phyloP scores from a whole-genome alignment of 2,888 invertebrate species.

The Ashinkailepas kermadecensis region DNA sequence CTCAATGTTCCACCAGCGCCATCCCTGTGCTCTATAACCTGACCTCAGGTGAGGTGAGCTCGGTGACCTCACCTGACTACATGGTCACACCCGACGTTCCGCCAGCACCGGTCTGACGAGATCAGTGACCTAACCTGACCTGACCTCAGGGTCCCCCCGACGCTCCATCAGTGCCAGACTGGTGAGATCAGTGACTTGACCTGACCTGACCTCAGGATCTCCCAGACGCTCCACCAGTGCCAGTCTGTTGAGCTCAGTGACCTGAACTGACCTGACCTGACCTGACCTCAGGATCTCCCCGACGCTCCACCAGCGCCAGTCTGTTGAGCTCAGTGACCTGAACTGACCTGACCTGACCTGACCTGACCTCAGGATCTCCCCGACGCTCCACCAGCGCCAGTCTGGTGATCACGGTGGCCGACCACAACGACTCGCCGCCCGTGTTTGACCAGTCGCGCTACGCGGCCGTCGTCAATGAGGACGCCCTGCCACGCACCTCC shows the following conservation, averaged over 20 bases:
- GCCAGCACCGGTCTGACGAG: slow-evolving; percentile 44
- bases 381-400: background rate
- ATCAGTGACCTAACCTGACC: slow-evolving; percentile 55
- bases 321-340: slow-evolving; percentile 53
- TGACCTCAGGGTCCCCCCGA: no score
- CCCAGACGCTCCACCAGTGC: no score
- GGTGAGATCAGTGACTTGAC: no score
- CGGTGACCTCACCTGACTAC: no score
- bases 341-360: no score
- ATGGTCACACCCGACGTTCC: background rate
- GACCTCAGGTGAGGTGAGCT: no score
- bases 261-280: no score
- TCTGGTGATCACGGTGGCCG: slow-evolving; percentile 56
- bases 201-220: background rate
- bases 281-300: background rate
- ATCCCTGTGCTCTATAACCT: slow-evolving; percentile 63
- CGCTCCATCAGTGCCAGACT: no score
- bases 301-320: background rate
- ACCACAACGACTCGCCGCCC: slow-evolving; percentile 86
- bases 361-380: background rate
- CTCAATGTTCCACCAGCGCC: no score
- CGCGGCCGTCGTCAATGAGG: slow-evolving; percentile 57
- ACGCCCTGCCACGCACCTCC: slow-evolving; percentile 67
- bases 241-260: slow-evolving; percentile 44
- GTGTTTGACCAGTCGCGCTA: slow-evolving; percentile 60